Evolutionary conservation across 1,140 invertebrate species (phyloP), one percentile per base, ranked within the genome.

Genomic region (Medauroidea extradentata): DNA sequence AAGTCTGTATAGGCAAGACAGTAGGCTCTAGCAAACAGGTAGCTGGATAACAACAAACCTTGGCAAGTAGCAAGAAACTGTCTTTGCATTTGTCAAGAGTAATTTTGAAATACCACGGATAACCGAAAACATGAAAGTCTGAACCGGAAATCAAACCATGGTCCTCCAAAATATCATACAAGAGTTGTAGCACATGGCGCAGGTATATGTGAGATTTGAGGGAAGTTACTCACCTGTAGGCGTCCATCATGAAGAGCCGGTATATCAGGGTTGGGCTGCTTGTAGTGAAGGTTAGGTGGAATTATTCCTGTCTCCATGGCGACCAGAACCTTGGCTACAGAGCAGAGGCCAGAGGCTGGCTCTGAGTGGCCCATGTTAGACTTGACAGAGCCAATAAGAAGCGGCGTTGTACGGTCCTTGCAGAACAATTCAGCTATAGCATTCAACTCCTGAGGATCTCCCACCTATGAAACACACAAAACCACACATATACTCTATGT

Each of bases 211-310:
- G n/a, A 42, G 49, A n/a, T n/a, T n/a, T n/a, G n/a, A n/a, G n/a
- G n/a, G n/a, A n/a, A n/a, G n/a, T n/a, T 4, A 38, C 27, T 38
- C 60, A 89, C 85, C 66, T 84, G 76, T 14, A 95, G 74, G 23
- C 83, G 73, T 0, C 89, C 89, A 62, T 90, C 83, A 3, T 76
- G 67, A 1, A 95, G 73, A 1, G 85, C 84, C 14, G 82, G 73
- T 43, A 94, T 89, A 24, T 87, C 83, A 27, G 85, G 78, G 66
- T 90, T 90, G 8, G 90, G 84, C 2, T 72, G 77, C 1, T 81
- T 77, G 72, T 82, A 93, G 73, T 94, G 85, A 16, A 95, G 78
- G 69, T 94, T 95, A 4, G 89, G 87, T 9, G 90, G 85, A 63
- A 95, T 83, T 3, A 79, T 75, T 18, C 83, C 83, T 3, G 82